Evolutionary conservation across 2,797 vertebrate genomes (phyloP), one percentile per base, ranked within the genome.

Genomic region (Malacoraja senta): DNA sequence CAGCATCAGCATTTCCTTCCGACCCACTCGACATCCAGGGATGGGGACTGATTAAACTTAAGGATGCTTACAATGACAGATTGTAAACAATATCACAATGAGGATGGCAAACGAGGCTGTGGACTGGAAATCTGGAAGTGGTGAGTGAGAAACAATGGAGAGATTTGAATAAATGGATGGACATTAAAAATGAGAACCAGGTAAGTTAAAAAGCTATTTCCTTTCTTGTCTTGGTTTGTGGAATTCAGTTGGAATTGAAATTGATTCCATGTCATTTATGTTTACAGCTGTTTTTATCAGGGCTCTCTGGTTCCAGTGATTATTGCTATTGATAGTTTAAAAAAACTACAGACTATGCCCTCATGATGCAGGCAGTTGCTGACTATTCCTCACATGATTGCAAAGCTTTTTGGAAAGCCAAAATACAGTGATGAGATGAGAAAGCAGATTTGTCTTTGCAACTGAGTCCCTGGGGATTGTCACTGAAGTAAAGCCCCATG

Each of bases 161-260:
- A 0, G 24, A 74, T 74, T 74, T 74, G 71, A 74, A 74, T 74
- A 21, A 74, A 74, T 7, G 71, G 71, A 74, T 21, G 19, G 21
- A 8, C 17, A 26, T 74, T 74, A 7, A 21, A 21, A 74, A 74
- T 2, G 13, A 71, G 68, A 74, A 24, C 19, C 19, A 74, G 21
- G 71, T 61, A 58, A 84, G 26, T 9, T 29, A 26, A 58, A 53
- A 84, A 83, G 8, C 17, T 24, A 24, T 53, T 84, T 84, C 32
- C n/a, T 84, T 61, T 61, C 26, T 61, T 61, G 29, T 29, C 24
- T 58, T 84, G 26, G 24, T 9, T 10, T 61, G 8, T 24, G 26
- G 26, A 84, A 84, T 84, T 84, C 81, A 58, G 61, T 10, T 84
- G 81, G 21, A 84, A 84, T 84, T 58, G 81, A 8, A 84, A 84